A percentile compares a stretch with the other conserved stretches of the same genome.
Conservation (phyloP, 2,113 vertebrate species). For the Panthera tigris region DNA sequence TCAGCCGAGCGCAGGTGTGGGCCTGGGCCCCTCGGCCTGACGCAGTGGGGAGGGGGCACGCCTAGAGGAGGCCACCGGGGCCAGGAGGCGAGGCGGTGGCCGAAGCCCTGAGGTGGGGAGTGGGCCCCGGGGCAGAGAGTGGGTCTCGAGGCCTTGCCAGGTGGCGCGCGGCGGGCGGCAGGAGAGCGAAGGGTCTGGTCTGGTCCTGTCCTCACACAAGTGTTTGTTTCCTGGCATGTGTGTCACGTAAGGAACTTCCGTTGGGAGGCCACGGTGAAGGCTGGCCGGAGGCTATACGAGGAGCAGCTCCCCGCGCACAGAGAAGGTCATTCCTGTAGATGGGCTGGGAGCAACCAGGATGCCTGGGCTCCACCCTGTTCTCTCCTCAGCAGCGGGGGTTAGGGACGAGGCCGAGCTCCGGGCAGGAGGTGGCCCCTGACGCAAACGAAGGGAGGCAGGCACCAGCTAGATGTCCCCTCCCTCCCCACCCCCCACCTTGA, state of each 20-base stretch:
- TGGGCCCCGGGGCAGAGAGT: not conserved
- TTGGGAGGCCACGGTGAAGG: not conserved
- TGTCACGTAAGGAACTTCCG: not conserved
- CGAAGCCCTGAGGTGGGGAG: rapidly evolving
- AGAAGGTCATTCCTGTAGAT: not conserved
- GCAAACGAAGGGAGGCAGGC: not conserved
- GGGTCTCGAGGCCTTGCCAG: not conserved
- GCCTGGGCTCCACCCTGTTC: not conserved
- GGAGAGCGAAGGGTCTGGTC: not conserved
- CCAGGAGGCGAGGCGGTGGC: not conserved
- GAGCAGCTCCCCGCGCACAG: not conserved
- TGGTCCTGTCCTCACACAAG: not conserved
- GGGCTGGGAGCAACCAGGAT: too few species aligned
- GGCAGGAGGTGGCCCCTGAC: not conserved
- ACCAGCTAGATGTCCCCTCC: not conserved
- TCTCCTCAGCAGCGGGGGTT: not conserved
- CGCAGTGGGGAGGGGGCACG: not conserved
- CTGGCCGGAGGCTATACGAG: not conserved
- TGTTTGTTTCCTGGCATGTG: not conserved
- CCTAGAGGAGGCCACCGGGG: not conserved
- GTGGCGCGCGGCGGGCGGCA: rapidly evolving
- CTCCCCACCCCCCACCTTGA: not conserved
- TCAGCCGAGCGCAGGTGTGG: not conserved
- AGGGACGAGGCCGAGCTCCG: not conserved
- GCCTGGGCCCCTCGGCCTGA: not conserved